Conservation (phyloP, 1,140 invertebrate genomes). For the Psilanteris sp. region DNA sequence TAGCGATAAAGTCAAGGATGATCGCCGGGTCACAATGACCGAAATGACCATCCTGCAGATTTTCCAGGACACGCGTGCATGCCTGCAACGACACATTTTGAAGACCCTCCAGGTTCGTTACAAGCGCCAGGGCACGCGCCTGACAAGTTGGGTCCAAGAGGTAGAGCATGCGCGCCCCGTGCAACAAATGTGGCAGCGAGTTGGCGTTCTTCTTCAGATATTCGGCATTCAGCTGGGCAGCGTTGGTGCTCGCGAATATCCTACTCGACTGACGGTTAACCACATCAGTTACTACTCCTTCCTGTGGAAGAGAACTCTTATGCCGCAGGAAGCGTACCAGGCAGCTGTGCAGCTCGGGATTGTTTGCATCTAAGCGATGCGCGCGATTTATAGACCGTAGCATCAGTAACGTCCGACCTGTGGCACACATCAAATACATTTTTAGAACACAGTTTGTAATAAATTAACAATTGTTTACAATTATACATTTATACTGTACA, state of each 20-base stretch:
- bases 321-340: constrained; percentile 87
- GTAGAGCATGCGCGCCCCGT: constrained; percentile 87
- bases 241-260: constrained; percentile 83
- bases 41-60: constrained; percentile 88
- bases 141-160: constrained; percentile 83
- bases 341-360: constrained; percentile 92
- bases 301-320: constrained; percentile 78
- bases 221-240: constrained; percentile 85
- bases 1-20: constrained; percentile 84
- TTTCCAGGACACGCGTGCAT: constrained; percentile 88
- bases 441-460: too few relatives aligned
- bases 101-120: constrained; percentile 82
- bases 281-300: constrained; percentile 86
- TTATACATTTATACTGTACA: too few relatives aligned
- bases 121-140: constrained; percentile 82
- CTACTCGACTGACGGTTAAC: constrained; percentile 85
- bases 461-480: too few relatives aligned
- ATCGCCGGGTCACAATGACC: constrained; percentile 84
- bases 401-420: constrained; percentile 91
- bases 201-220: constrained; percentile 83
- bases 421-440: too few relatives aligned
- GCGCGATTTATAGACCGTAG: constrained; percentile 94
- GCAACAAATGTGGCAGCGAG: constrained; percentile 85
- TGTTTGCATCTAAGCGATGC: constrained; percentile 84
- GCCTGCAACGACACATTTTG: constrained; percentile 83